Percentiles rank a stretch among this genome's conserved stretches.
Conservation (phyloP, 2,113 vertebrate species). For the Leucosticte australis region DNA sequence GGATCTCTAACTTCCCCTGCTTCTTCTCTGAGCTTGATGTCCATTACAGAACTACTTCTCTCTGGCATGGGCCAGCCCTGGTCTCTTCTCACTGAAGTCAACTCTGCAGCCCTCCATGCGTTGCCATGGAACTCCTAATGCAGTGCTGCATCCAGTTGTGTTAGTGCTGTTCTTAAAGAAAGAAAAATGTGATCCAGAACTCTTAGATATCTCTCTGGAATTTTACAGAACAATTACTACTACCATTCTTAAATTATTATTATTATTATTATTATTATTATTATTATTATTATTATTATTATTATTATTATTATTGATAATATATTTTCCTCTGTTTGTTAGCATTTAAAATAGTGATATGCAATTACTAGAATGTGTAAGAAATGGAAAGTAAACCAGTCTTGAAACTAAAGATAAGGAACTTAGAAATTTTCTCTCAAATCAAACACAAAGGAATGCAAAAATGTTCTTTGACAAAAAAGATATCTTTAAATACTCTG, state of each 20-base stretch:
- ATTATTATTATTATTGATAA: neutral
- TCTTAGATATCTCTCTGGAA: neutral
- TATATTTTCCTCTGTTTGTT: neutral
- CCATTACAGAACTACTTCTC: neutral
- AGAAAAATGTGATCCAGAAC: neutral
- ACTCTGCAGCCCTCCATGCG: neutral
- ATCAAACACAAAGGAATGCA: neutral
- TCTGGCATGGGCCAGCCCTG: neutral
- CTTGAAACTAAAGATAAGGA: neutral
- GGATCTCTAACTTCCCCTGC: accelerated
- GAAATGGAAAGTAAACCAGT: neutral
- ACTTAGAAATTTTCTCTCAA: neutral
- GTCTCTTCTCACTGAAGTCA: neutral
- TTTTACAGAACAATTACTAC: neutral
- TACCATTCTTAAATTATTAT: neutral
- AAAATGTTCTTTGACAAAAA: neutral
- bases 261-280: too few species aligned
- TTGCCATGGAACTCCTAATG: neutral
- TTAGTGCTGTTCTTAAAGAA: neutral
- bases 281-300: too few species aligned
- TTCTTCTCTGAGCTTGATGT: neutral
- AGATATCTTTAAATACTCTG: neutral
- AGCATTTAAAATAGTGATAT: neutral
- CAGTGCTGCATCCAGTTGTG: neutral
- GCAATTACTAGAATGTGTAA: neutral